phyloP scores from a whole-genome alignment of 1,140 invertebrate genomes.

The Ceratosolen fusciceps region DNA sequence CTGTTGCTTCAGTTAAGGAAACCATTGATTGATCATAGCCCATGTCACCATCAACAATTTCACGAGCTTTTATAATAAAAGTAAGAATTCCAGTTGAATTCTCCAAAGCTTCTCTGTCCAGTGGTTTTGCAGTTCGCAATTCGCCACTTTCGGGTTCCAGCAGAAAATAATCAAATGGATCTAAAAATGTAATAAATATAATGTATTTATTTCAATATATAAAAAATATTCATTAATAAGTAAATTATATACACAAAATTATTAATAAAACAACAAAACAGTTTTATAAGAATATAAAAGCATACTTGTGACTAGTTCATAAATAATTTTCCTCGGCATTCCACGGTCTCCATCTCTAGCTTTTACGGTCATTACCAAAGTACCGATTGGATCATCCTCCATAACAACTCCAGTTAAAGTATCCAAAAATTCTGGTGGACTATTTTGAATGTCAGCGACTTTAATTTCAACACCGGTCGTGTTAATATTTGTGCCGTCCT shows the following conservation, averaged over 20 bases:
- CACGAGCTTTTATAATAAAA: constrained; percentile 81
- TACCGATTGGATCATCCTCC: constrained; percentile 89
- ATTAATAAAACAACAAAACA: constrained; percentile 7
- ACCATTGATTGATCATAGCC: constrained; percentile 78
- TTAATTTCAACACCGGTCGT: constrained; percentile 82
- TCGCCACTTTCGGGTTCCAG: constrained; percentile 85
- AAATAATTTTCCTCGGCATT: constrained; percentile 81
- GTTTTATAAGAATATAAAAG: constrained; percentile 50
- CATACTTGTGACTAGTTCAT: constrained; percentile 87
- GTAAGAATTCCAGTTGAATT: constrained; percentile 85
- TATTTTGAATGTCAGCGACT: constrained; percentile 87
- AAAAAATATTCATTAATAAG: no score
- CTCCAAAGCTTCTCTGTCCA: constrained; percentile 86
- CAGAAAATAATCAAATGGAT: constrained; percentile 89
- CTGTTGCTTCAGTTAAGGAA: constrained; percentile 79
- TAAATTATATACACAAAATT: background rate
- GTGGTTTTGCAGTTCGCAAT: constrained; percentile 83
- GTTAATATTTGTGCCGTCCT: constrained; percentile 85
- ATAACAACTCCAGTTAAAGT: constrained; percentile 84
- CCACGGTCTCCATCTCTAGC: constrained; percentile 88
- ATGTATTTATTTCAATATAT: no score
- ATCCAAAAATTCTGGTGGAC: constrained; percentile 85
- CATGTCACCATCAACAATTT: constrained; percentile 81
- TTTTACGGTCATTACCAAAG: constrained; percentile 82
- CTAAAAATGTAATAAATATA: constrained; percentile 65